phyloP scores from a whole-genome alignment of 2,797 vertebrate genomes.

The Acrossocheilus fasciatus region DNA sequence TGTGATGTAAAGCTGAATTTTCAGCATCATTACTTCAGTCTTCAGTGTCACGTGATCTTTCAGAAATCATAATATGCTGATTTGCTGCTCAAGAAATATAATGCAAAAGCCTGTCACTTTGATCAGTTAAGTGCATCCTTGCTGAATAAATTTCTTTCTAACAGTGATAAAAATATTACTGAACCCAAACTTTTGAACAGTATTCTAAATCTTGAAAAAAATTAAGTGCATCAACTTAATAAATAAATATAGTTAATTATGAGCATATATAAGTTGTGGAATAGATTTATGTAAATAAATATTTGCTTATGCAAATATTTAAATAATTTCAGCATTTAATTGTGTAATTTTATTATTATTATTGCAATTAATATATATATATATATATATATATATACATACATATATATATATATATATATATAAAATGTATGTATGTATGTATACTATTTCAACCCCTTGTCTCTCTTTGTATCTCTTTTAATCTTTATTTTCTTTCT shows the following conservation, averaged over 20 bases:
- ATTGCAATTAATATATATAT: too few species aligned
- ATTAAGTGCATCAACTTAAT: not conserved
- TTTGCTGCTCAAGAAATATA: not conserved
- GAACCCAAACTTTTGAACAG: not conserved
- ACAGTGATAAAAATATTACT: not conserved
- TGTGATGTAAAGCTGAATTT: not conserved
- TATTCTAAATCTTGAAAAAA: not conserved
- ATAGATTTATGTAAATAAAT: not conserved
- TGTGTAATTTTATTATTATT: too few species aligned
- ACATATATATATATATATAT: too few species aligned
- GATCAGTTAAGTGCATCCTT: not conserved
- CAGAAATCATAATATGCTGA: not conserved
- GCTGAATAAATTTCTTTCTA: not conserved
- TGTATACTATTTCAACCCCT: not conserved
- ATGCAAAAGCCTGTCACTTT: not conserved
- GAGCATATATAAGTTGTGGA: not conserved
- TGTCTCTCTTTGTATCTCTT: conserved; percentile 65
- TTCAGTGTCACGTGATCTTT: not conserved
- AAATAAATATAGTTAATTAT: not conserved
- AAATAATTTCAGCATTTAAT: not conserved
- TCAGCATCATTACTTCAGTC: not conserved
- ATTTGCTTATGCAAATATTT: not conserved
- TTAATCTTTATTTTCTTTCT: conserved; percentile 46
- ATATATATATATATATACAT: too few species aligned
- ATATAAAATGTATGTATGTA: too few species aligned